phyloP scores from a whole-genome alignment of 2,888 invertebrate species.

The Caenorhabditis zanzibari region DNA sequence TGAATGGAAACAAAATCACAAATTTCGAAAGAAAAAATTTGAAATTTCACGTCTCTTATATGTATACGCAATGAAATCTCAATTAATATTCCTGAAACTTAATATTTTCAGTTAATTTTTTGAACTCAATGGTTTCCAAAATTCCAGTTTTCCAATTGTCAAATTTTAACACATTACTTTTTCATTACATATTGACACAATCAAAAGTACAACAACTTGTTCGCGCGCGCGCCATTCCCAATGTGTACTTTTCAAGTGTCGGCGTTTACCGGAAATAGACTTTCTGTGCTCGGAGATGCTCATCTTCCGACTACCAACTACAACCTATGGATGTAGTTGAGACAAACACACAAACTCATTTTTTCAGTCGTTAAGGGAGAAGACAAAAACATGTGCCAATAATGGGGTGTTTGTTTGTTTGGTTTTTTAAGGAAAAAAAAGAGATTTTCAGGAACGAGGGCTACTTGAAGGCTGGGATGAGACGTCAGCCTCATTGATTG shows the following conservation, averaged over 20 bases:
- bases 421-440: conserved; percentile 15
- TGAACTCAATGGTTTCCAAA: conserved; percentile 13
- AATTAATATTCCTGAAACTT: no score
- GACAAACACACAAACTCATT: conserved; percentile 12
- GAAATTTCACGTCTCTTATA: no score
- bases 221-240: conserved; percentile 8
- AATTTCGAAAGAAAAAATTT: no score
- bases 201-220: conserved; percentile 41
- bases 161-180: conserved; percentile 17
- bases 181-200: conserved; percentile 24
- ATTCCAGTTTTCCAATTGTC: background rate
- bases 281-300: conserved; percentile 18
- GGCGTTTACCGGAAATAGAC: conserved; percentile 31
- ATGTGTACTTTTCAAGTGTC: conserved; percentile 21
- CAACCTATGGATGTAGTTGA: conserved; percentile 52
- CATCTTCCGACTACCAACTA: conserved; percentile 36
- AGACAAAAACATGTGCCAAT: conserved; percentile 41
- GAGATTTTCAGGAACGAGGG: background rate
- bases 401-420: conserved; percentile 30
- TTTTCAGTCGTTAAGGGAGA: background rate
- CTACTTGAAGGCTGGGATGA: background rate
- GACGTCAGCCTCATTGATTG: conserved; percentile 10
- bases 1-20: no score
- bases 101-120: conserved; percentile 13
- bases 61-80: no score